Percentiles rank a stretch among this genome's conserved stretches.
Conservation (phyloP, 2,113 vertebrate genomes). For the Xyrauchen texanus region DNA sequence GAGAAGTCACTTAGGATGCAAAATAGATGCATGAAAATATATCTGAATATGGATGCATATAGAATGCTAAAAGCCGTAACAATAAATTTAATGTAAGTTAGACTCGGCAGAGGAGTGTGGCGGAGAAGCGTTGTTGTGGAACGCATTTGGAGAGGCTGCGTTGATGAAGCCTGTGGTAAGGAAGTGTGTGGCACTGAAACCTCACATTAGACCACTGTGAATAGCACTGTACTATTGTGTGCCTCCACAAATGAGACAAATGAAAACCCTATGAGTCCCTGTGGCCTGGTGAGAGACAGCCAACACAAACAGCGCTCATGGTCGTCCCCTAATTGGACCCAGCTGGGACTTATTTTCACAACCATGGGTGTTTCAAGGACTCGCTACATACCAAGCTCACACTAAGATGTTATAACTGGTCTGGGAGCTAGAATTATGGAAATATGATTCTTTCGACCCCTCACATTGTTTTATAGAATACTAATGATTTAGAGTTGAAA, state of each 20-base stretch:
- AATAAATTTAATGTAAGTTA: neutral
- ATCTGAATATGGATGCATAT: neutral
- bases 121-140: neutral
- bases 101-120: neutral
- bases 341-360: conserved; percentile 55
- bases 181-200: conserved; percentile 18
- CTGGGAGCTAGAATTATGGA: conserved; percentile 66
- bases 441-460: neutral
- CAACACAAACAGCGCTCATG: conserved; percentile 47
- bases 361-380: conserved; percentile 52
- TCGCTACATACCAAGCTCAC: conserved; percentile 3
- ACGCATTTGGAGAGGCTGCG: neutral
- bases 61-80: neutral
- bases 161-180: conserved; percentile 14
- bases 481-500: neutral
- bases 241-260: conserved; percentile 49
- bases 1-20: neutral
- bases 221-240: conserved; percentile 38
- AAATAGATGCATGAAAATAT: neutral
- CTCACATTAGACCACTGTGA: conserved; percentile 36
- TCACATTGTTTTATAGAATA: neutral
- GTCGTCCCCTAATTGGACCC: conserved; percentile 54
- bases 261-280: conserved; percentile 53
- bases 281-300: conserved; percentile 43
- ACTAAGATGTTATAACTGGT: conserved; percentile 42